Evolutionary conservation across 2,888 invertebrate species (phyloP), one percentile per base, ranked within the genome.

Genomic region (Agonum fuliginosum): DNA sequence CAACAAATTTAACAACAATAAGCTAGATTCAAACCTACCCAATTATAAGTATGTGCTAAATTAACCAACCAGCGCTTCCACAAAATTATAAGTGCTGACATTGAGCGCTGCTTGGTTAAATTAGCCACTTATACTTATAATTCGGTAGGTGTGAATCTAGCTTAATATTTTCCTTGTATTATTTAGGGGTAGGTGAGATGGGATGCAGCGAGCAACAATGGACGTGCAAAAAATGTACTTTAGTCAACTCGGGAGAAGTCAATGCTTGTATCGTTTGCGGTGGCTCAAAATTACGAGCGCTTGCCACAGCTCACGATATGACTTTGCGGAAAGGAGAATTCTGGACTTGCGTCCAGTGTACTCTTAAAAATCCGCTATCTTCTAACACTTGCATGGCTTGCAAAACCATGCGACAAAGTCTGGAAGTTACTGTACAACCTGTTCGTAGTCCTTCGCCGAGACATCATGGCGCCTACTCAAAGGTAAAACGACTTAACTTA

Each of bases 181-280:
- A 20, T 48, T 37, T 76, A n/a, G 19, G 12, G 20, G 19, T 67
- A 72, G 30, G 48, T 14, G 65, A 46, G 12, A 75, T n/a, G n/a
- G n/a, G n/a, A n/a, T n/a, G n/a, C n/a, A n/a, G n/a, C 24, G 87
- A 87, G 76, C 88, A 87, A 80, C 88, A 91, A 79, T 97, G 97
- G 97, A 91, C 94, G 10, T 97, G 97, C 85, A 91, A 91, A 80
- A 94, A 95, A 81, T 97, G 97, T 85, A 97, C 97, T 1, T 88
- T 97, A 78, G 90, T 95, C 20, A 97, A 97, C 87, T 91, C 93
- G 14, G 88, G 90, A 0, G 87, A 90, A 19, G 91, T 92, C 0
- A 89, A 91, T 78, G 92, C 93, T 0, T 97, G 97, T 85, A 93
- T 94, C 8, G 96, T 95, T 0, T 97, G 97, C 85, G 95, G 95